A percentile compares a stretch with the other conserved stretches of the same genome.
Conservation (phyloP, 2,113 vertebrate genomes). For the Malurus elegans region DNA sequence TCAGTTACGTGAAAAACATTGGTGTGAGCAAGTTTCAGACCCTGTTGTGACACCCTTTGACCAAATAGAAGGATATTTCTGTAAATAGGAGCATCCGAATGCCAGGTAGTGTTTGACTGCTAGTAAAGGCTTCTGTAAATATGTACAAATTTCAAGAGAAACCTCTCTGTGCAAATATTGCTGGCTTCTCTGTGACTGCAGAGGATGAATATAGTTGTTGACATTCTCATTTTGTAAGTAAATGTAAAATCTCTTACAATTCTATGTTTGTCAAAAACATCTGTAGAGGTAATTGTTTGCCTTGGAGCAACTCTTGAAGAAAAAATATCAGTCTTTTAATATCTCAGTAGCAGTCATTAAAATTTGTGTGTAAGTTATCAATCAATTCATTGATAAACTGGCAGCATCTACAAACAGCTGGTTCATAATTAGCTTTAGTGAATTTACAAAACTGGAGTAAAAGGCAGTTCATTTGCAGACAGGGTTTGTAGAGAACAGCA, state of each 20-base stretch:
- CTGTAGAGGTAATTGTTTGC: constrained; percentile 19
- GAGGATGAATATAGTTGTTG: not conserved
- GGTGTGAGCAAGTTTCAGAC: not conserved
- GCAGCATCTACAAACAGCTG: not conserved
- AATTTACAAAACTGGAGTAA: not conserved
- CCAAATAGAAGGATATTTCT: not conserved
- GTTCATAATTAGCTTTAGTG: not conserved
- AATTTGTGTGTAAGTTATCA: constrained; percentile 4
- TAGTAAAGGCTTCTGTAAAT: not conserved
- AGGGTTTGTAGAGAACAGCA: not conserved
- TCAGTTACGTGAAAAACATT: not conserved
- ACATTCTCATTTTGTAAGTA: not conserved
- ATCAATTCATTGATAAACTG: not conserved
- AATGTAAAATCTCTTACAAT: not conserved
- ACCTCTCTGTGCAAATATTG: not conserved
- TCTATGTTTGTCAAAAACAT: not conserved
- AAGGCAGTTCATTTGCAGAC: not conserved
- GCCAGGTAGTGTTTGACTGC: not conserved
- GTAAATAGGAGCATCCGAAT: not conserved
- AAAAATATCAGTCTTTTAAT: not conserved
- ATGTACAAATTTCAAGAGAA: not conserved
- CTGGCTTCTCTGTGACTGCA: not conserved
- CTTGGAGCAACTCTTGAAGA: not conserved
- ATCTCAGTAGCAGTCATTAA: constrained; percentile 10
- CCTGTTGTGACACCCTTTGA: not conserved